Evolutionary conservation across 1,140 invertebrate species (phyloP).

Genomic region (Colletes latitarsis): DNA sequence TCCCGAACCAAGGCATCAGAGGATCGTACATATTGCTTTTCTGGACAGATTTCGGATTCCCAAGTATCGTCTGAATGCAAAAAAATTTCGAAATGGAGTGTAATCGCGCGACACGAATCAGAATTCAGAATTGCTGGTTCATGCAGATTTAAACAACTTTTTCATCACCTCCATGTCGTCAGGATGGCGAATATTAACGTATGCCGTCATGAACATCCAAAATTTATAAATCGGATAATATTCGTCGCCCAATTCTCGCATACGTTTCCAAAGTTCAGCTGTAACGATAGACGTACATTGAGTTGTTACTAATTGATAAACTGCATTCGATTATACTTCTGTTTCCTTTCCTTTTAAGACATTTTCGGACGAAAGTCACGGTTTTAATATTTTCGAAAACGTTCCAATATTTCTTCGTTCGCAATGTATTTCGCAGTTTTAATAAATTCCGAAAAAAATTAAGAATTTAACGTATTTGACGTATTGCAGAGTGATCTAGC

Average conservation of each 20-base stretch:
- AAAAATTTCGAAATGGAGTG: neutral
- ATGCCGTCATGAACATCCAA: constrained; percentile 38
- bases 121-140: neutral
- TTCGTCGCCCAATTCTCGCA: constrained; percentile 27
- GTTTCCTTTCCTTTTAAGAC: too few species aligned
- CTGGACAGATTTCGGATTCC: constrained; percentile 81
- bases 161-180: constrained; percentile 65
- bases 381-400: too few species aligned
- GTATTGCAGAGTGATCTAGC: too few species aligned
- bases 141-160: neutral
- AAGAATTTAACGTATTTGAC: too few species aligned
- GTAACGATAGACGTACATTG: constrained; percentile 13
- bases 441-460: too few species aligned
- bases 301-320: neutral
- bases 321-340: neutral
- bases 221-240: constrained; percentile 69
- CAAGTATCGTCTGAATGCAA: constrained; percentile 63
- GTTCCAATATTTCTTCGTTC: too few species aligned
- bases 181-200: constrained; percentile 63
- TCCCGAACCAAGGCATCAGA: constrained; percentile 86
- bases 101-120: too few species aligned
- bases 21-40: constrained; percentile 84
- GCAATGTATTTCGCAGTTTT: too few species aligned
- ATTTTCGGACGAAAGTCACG: too few species aligned
- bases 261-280: constrained; percentile 58